Base-by-base conservation (phyloP, 2,113 vertebrate genomes). In the Macheiramphus alcinus region DNA sequence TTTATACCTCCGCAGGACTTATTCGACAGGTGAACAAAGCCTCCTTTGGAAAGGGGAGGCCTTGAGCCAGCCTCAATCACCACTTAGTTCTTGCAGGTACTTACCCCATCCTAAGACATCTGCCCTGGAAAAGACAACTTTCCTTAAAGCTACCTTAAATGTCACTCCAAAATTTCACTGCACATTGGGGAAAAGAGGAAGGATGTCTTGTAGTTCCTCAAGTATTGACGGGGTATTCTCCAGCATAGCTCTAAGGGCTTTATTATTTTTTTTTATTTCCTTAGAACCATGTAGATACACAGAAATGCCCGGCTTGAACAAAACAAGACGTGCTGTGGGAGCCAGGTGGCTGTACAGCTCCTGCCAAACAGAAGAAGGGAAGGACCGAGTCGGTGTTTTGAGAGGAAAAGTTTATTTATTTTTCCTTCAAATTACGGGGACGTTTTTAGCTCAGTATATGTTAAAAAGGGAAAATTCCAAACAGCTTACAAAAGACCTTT, bases 251-350 rank as follows among this genome's bases (percentile, higher is more conserved):
- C 19, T 1, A 16, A 25, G 31, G 56, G 13, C 7, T 23, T 4
- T 17, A 3, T 27, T 19, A 13, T 4, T 7, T 6, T 50, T 29
- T 52, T 86, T 89, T 67, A 25, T 21, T 31, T 53, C 7, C 32
- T 59, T 25, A 43, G 50, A 50, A 62, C 6, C 18, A 11, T 1
- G 13, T 1, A 9, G 31, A 8, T 13, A 7, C 5, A 26, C 6
- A 68, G 34, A 25, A 58, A 34, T 58, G 52, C 45, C 45, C 22
- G 18, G 13, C 36, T 29, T 40, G 45, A 79, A 56, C 32, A 61
- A 71, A 81, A 20, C 16, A 13, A 42, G 52, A 5, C 3, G 0
- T 9, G 58, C 27, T 9, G 0, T 7, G 8, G 42, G 40, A 67
- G 74, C 45, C 32, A 6, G 62, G 50, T 0, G 1, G 13, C 25